Base-by-base conservation (phyloP, 2,797 vertebrate species). In the Gila robusta region DNA sequence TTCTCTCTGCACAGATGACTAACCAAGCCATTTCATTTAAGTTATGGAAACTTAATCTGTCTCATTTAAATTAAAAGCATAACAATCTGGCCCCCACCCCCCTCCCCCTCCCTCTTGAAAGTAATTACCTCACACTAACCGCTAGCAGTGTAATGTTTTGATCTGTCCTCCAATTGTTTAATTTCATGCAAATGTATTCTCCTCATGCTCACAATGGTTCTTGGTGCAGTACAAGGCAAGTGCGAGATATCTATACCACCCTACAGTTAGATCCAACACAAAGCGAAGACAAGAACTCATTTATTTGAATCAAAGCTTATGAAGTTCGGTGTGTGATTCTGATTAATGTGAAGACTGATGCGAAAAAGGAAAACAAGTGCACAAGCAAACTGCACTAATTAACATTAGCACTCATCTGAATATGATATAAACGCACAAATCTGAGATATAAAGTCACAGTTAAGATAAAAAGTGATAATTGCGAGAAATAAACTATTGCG, bases 121-220 rank as follows among this genome's bases (percentile, higher is more conserved):
- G 81, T 87, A 87, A 87, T 81, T 83, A 84, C 79, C 71, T 56
- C 23, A 32, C 64, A 44, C 64, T 82, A 67, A 49, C 59, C 12
- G 23, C 64, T 39, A 80, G 66, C 28, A 54, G 26, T 56, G 28
- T 64, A 80, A 81, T 52, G 54, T 80, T 84, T 74, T 78, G 77
- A 64, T 81, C 70, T 83, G 64, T 81, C 26, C 76, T 81, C 47
- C 66, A 81, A 72, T 85, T 78, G 41, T 78, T 37, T 83, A 87
- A 83, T 66, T 88, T 77, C 54, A 86, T 88, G 66, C 72, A 80
- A 88, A 86, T 88, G 35, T 80, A 85, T 82, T 82, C 56, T 47
- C 49, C 17, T 47, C 72, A 37, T 77, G 62, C 23, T 83, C 74
- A 88, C 35, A 54, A 49, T 54, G 32, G 64, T 69, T 83, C 26